Evolutionary conservation across 2,888 invertebrate species (phyloP), one percentile per base, ranked within the genome.

Genomic region (Brachycybe producta): DNA sequence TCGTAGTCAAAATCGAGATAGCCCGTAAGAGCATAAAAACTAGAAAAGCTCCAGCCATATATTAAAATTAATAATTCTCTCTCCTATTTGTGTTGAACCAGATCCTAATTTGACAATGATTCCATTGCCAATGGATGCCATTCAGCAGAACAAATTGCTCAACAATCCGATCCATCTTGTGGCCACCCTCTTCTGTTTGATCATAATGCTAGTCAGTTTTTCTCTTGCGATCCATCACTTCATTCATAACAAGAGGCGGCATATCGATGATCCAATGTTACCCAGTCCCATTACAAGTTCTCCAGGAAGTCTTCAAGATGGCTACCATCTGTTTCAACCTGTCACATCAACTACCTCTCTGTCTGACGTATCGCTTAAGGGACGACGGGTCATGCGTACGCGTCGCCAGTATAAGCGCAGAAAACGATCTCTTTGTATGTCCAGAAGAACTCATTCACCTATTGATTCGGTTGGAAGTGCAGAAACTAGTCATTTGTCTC

Each of bases 311-410:
- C 21, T 45, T 26, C 47, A 48, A 5, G 32, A 17, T n/a, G 42
- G 28, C 7, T 47, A 48, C 17, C 47, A 47, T 26, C 47, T 28
- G 19, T 48, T 41, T 41, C 52, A 44, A 13, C 40, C 48, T 5
- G 39, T 48, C 24, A 52, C 52, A 7, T 39, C 52, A n/a, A 45
- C 45, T 11, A 52, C 52, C 15, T 52, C 52, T 3, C 35, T 52
- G 3, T 52, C 52, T 8, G 52, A 52, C 13, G 19, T 52, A n/a
- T 52, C 52, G 7, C n/a, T 52, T 3, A 21, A 23, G 8, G 27
- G 23, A 5, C 35, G 34, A 5, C 38, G 27, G n/a, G n/a, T n/a
- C n/a, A 19, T 24, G 7, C 52, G 42, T 13, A 26, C 13, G 13
- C 34, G 27, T 13, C 23, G 35, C 17, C 40, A 26, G 34, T 27